Percentiles rank a stretch among this genome's conserved stretches.
phyloP scores from a whole-genome alignment of 1,140 invertebrate species.

The Drosophila saltans region DNA sequence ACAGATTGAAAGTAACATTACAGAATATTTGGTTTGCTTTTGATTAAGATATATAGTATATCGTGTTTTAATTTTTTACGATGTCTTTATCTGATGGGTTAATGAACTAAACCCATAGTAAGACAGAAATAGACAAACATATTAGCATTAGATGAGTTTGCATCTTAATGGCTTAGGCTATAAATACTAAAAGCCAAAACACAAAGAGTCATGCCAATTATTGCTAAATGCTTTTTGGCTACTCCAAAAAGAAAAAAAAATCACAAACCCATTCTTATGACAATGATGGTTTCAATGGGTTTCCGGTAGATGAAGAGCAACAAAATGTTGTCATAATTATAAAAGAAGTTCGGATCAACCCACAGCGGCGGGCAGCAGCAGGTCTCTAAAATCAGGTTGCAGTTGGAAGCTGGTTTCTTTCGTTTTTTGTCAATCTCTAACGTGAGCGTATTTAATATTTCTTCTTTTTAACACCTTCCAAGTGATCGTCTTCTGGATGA shows the following conservation, averaged over 20 bases:
- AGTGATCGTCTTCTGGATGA: conserved; percentile 7
- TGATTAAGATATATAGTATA: conserved; percentile 46
- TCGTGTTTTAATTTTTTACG: conserved; percentile 39
- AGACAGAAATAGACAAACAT: not conserved
- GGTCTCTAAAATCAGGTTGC: not conserved
- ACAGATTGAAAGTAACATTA: conserved; percentile 51
- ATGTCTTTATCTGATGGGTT: conserved; percentile 39
- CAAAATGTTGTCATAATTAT: conserved; percentile 9
- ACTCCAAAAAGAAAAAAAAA: conserved; percentile 34
- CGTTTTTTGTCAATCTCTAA: conserved; percentile 4
- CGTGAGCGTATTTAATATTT: conserved; percentile 68
- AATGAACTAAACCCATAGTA: conserved; percentile 40
- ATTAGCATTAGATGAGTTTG: conserved; percentile 47
- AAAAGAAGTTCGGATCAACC: not conserved
- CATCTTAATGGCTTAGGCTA: conserved; percentile 38
- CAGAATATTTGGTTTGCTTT: conserved; percentile 41
- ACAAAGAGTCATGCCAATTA: conserved; percentile 57
- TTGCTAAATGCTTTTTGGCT: conserved; percentile 72
- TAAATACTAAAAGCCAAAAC: conserved; percentile 29
- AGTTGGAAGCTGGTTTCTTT: not conserved
- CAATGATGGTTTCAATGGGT: not conserved
- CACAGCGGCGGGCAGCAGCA: not conserved
- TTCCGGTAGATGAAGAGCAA: conserved; percentile 34
- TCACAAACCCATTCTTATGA: not conserved
- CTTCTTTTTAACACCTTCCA: conserved; percentile 34